Conservation (phyloP, 2,888 invertebrate genomes). For the Pandemis cinnamomeana region DNA sequence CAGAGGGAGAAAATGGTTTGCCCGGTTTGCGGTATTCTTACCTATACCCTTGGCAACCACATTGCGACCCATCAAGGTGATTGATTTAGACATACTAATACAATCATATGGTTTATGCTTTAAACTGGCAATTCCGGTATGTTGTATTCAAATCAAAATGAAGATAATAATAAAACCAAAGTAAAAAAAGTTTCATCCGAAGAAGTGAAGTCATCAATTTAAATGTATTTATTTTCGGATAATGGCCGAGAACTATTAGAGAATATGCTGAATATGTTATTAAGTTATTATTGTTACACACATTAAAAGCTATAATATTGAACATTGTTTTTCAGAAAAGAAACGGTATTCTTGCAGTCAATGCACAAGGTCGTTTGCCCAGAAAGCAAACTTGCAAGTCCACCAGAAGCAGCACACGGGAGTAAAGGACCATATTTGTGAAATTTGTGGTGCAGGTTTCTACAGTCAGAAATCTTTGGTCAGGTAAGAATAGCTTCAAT, state of each 20-base stretch:
- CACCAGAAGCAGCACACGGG: slow-evolving; percentile 79
- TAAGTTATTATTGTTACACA: not conserved
- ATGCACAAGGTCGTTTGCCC: slow-evolving; percentile 76
- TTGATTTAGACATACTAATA: slow-evolving; percentile 11
- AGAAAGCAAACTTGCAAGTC: slow-evolving; percentile 71
- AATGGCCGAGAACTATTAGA: too few relatives aligned
- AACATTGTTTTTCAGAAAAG: slow-evolving; percentile 65
- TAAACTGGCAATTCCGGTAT: not conserved
- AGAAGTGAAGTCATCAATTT: too few relatives aligned
- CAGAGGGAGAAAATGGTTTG: slow-evolving; percentile 79
- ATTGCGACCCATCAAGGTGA: slow-evolving; percentile 80
- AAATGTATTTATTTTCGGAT: too few relatives aligned
- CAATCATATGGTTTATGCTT: too few relatives aligned
- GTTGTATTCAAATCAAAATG: too few relatives aligned
- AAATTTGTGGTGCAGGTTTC: slow-evolving; percentile 80
- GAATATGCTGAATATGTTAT: too few relatives aligned
- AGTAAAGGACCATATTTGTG: slow-evolving; percentile 80
- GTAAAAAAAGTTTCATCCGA: too few relatives aligned
- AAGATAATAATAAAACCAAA: too few relatives aligned
- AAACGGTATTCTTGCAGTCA: slow-evolving; percentile 78
- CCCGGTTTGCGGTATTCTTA: slow-evolving; percentile 80
- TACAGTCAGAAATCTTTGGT: slow-evolving; percentile 79
- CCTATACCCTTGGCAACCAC: slow-evolving; percentile 77
- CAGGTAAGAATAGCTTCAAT: slow-evolving; percentile 58
- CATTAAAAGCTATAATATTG: not conserved